Base-by-base conservation (phyloP, 1,140 invertebrate species). In the Drosophila micromelanica region DNA sequence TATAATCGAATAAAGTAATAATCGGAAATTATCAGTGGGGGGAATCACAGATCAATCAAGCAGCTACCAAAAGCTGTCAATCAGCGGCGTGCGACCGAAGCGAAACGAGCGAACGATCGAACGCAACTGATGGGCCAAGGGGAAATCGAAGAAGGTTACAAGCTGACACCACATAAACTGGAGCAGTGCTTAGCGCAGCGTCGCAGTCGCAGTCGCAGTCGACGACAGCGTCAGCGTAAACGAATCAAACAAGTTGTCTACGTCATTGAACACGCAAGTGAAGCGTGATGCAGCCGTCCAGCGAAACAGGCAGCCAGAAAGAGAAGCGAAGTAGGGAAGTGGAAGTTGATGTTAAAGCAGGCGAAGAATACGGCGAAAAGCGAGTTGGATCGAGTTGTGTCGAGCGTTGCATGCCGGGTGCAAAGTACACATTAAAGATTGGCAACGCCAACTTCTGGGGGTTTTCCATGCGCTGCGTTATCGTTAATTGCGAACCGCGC, bases 401-500 rank as follows among this genome's bases (percentile, higher is more conserved):
- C 15, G 48, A 38, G 46, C 46, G 54, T 20, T 57, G 60, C 43
- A 57, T 35, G 45, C 38, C 20, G 70, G 56, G 80, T 77, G 73
- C 76, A 85, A 85, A 85, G 80, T 85, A 80, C 80, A 85, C 42
- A 23, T 8, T 63, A 27, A 51, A 76, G 49, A 61, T 45, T 60
- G 32, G 56, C 40, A 48, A 60, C 61, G 72, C 65, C 56, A 63
- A 57, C 62, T 63, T 74, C 63, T 85, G 80, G 80, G 80, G 80
- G 80, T 85, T 85, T 85, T 85, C 80, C 80, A 85, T 85, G 72
- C 63, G 63, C 55, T 68, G 20, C 15, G 27, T 59, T 63, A 17
- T 15, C 42, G 48, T 38, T 55, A 68, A 77, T 69, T 77, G 48
- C n/a, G 72, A 60, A 46, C 40, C 9, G 13, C 5, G 6, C 32